Conservation (phyloP, 2,113 vertebrate genomes). For the Lamprologus tigripictilis region DNA sequence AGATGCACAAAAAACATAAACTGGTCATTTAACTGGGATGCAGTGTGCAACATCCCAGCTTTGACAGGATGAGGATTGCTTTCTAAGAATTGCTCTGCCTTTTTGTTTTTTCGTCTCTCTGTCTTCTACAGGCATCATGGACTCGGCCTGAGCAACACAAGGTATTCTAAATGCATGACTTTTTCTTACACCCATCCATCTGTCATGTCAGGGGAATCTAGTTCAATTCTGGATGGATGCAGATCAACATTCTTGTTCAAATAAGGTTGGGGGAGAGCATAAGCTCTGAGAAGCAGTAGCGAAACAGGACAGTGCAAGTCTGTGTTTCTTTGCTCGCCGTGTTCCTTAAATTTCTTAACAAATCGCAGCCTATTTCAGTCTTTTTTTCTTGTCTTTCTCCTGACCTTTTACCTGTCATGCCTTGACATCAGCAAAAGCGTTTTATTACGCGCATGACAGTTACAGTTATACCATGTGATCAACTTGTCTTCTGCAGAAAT, state of each 20-base stretch:
- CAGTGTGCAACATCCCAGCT: slow-evolving; percentile 22
- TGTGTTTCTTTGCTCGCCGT: neutral
- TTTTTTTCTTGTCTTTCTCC: neutral
- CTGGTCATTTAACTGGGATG: slow-evolving; percentile 19
- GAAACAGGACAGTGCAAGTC: neutral
- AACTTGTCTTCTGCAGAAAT: neutral
- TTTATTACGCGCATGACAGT: neutral
- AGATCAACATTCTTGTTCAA: slow-evolving; percentile 34
- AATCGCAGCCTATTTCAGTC: neutral
- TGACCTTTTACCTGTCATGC: neutral
- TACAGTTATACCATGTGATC: neutral
- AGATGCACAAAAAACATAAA: neutral
- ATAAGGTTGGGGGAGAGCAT: neutral
- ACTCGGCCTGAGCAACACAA: slow-evolving; percentile 98
- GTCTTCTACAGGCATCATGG: slow-evolving; percentile 97
- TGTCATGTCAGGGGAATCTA: slow-evolving; percentile 32
- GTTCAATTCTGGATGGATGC: slow-evolving; percentile 44
- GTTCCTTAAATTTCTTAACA: neutral
- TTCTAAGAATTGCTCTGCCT: slow-evolving; percentile 69
- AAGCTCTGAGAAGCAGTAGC: neutral
- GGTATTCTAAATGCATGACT: slow-evolving; percentile 84
- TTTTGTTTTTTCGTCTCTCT: slow-evolving; percentile 86
- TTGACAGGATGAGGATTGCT: slow-evolving; percentile 45
- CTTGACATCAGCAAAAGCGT: neutral
- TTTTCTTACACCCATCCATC: slow-evolving; percentile 51